Conservation (phyloP, 1,140 invertebrate species). For the Drosophila pectinifera region DNA sequence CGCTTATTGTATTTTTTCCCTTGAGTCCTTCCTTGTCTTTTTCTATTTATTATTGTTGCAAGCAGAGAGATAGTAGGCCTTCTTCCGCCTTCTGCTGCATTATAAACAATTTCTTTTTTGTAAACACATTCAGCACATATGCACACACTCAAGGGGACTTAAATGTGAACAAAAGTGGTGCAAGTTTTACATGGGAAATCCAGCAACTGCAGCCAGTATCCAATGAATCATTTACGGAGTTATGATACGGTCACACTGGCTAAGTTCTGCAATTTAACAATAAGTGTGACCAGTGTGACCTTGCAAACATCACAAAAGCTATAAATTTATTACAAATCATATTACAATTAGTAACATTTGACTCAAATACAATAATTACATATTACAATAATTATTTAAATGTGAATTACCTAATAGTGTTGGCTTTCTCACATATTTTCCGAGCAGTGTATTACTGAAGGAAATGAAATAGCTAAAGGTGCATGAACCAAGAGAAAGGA, state of each 20-base stretch:
- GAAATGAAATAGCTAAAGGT: slow-evolving; percentile 1
- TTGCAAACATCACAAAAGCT: neutral
- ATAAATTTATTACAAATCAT: neutral
- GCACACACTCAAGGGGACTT: slow-evolving; percentile 20
- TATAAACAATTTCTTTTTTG: slow-evolving; percentile 75
- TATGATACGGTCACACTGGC: slow-evolving; percentile 21
- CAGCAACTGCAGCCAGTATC: slow-evolving; percentile 23
- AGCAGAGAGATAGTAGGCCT: slow-evolving; percentile 17
- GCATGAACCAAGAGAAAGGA: slow-evolving; percentile 1
- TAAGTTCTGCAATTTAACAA: neutral
- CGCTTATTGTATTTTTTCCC: slow-evolving; percentile 14
- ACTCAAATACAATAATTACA: no score
- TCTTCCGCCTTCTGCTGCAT: slow-evolving; percentile 52
- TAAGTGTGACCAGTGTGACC: no score
- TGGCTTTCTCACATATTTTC: no score
- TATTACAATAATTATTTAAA: neutral
- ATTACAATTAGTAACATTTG: no score
- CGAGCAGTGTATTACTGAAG: neutral
- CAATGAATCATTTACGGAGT: slow-evolving; percentile 36
- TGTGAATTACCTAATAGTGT: no score
- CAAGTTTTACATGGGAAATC: slow-evolving; percentile 25
- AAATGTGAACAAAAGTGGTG: slow-evolving; percentile 4
- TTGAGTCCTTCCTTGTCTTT: neutral
- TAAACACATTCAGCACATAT: slow-evolving; percentile 11
- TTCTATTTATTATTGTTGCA: slow-evolving; percentile 26